Evolutionary conservation across 2,797 vertebrate genomes (phyloP).

Genomic region (Micrastur ruficollis): DNA sequence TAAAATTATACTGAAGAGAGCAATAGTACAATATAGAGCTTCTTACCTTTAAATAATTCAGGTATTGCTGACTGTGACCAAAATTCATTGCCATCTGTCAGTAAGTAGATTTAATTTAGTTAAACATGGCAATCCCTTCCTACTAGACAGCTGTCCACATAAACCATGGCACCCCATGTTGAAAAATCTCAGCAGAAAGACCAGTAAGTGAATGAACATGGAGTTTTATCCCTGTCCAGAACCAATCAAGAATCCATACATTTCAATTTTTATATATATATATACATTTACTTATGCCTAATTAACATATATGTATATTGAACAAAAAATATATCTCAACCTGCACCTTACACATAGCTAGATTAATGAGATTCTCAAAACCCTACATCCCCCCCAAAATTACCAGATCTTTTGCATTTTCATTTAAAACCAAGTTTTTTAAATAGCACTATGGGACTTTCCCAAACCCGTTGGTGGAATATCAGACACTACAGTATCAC

Average conservation of each 20-base stretch:
- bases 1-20: background rate
- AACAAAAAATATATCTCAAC: background rate
- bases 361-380: background rate
- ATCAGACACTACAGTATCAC: background rate
- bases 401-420: background rate
- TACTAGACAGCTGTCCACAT: background rate
- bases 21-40: background rate
- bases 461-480: background rate
- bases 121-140: background rate
- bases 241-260: background rate
- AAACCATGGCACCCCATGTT: background rate
- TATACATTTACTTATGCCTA: background rate
- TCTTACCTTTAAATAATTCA: constrained; percentile 30
- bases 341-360: background rate
- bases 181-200: background rate
- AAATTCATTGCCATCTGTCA: constrained; percentile 17
- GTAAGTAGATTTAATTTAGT: background rate
- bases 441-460: background rate
- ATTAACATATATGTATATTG: background rate
- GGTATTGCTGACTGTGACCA: background rate
- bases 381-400: background rate
- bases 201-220: background rate
- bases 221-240: background rate
- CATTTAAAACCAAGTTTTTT: background rate
- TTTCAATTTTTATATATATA: background rate